phyloP scores from a whole-genome alignment of 1,140 invertebrate genomes.

The Campodea augens region DNA sequence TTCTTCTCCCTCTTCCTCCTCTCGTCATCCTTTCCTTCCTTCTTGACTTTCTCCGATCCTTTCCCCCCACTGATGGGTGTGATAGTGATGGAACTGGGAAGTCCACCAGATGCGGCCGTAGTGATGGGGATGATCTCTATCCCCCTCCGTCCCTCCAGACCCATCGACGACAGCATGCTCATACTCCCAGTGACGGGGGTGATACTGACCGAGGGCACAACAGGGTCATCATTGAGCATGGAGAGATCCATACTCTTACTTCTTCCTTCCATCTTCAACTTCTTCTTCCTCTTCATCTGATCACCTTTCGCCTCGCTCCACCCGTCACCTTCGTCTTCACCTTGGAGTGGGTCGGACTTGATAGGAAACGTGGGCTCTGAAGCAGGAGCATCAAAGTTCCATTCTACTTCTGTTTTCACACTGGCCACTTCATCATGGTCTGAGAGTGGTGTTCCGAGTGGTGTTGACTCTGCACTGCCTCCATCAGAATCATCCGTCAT shows the following conservation, averaged over 20 bases:
- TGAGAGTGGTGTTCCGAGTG: conserved; percentile 7
- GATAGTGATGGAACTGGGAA: conserved; percentile 63
- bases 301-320: not conserved
- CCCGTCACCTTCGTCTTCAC: conserved; percentile 2
- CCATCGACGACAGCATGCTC: conserved; percentile 35
- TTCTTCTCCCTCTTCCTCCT: too few relatives aligned
- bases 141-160: conserved; percentile 43
- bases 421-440: not conserved
- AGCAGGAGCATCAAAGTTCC: not conserved
- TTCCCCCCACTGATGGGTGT: conserved; percentile 42
- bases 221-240: conserved; percentile 26
- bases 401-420: not conserved
- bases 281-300: not conserved
- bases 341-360: not conserved
- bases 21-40: too few relatives aligned
- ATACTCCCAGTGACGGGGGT: conserved; percentile 41
- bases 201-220: conserved; percentile 55
- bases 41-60: too few relatives aligned
- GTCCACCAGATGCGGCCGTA: conserved; percentile 30
- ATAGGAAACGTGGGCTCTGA: not conserved
- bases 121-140: conserved; percentile 63
- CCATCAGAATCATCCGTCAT: conserved; percentile 5
- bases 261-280: not conserved
- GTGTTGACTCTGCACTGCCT: conserved; percentile 5
- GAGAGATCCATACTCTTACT: not conserved